Evolutionary conservation across 2,797 vertebrate species (phyloP).

Genomic region (Lindbergichthys nudifrons): DNA sequence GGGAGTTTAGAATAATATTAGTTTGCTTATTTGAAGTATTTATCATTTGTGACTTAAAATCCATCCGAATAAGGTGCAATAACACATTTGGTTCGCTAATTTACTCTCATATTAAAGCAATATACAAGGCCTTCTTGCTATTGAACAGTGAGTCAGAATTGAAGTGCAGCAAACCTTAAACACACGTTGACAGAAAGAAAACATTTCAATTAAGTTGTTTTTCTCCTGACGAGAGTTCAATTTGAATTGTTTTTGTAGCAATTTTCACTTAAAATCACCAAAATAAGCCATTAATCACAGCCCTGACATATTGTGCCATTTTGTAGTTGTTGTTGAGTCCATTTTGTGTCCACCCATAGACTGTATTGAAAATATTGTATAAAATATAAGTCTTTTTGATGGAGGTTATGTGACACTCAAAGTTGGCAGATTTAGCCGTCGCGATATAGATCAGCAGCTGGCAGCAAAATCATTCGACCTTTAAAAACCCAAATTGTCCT

Average conservation of each 20-base stretch:
- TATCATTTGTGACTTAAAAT: constrained; percentile 40
- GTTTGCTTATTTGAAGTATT: constrained; percentile 18
- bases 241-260: too few relatives aligned
- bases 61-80: constrained; percentile 16
- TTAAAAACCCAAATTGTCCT: constrained; percentile 5
- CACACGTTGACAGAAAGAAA: neutral
- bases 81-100: neutral
- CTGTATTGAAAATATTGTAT: too few relatives aligned
- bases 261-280: too few relatives aligned
- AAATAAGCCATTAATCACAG: too few relatives aligned
- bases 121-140: neutral
- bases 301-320: too few relatives aligned
- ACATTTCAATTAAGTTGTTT: neutral
- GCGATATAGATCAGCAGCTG: neutral
- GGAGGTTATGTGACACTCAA: too few relatives aligned
- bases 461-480: neutral
- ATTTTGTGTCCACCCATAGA: too few relatives aligned
- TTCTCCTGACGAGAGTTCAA: neutral
- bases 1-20: neutral
- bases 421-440: too few relatives aligned
- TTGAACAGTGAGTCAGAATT: neutral
- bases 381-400: too few relatives aligned
- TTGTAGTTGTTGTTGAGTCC: too few relatives aligned
- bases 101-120: constrained; percentile 2
- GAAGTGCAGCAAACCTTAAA: neutral